Percentiles rank a stretch among this genome's conserved stretches.
Evolutionary conservation across 1,140 invertebrate genomes (phyloP).

Genomic region (Copidosoma floridanum): DNA sequence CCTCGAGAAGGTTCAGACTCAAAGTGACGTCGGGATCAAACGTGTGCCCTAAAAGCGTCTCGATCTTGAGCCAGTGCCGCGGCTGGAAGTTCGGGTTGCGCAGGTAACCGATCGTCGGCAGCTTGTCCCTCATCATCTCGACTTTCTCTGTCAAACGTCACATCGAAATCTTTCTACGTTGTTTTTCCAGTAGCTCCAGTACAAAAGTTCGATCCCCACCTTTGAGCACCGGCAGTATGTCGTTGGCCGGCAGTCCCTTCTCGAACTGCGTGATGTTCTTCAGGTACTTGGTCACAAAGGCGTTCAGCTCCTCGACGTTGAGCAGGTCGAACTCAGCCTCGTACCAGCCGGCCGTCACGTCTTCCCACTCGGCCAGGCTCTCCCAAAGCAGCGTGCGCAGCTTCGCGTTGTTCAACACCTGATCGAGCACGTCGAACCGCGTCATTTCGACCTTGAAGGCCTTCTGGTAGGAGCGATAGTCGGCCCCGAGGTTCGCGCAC

Average conservation of each 20-base stretch:
- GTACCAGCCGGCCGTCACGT: conserved; percentile 63
- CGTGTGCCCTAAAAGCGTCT: conserved; percentile 69
- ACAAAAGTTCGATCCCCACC: background rate
- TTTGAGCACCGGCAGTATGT: conserved; percentile 72
- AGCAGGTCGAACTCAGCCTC: conserved; percentile 66
- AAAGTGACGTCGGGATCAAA: conserved; percentile 67
- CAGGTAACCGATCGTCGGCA: conserved; percentile 72
- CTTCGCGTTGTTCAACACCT: conserved; percentile 74
- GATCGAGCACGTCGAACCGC: conserved; percentile 75
- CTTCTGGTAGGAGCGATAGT: conserved; percentile 70
- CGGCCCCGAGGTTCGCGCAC: conserved; percentile 64
- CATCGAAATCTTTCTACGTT: background rate
- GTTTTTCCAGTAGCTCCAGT: background rate
- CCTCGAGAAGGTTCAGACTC: conserved; percentile 67
- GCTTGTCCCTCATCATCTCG: conserved; percentile 73
- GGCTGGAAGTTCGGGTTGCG: conserved; percentile 71
- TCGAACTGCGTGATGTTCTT: conserved; percentile 76
- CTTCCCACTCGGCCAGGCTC: conserved; percentile 70
- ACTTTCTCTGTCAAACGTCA: conserved; percentile 68
- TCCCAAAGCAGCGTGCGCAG: conserved; percentile 77
- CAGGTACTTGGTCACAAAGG: conserved; percentile 64
- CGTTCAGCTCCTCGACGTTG: conserved; percentile 69
- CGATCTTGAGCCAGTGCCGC: conserved; percentile 82
- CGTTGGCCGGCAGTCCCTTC: conserved; percentile 73
- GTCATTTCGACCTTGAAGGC: conserved; percentile 74